Evolutionary conservation across 2,113 vertebrate species (phyloP), one percentile per base, ranked within the genome.

Genomic region (Himantopus leucocephalus): DNA sequence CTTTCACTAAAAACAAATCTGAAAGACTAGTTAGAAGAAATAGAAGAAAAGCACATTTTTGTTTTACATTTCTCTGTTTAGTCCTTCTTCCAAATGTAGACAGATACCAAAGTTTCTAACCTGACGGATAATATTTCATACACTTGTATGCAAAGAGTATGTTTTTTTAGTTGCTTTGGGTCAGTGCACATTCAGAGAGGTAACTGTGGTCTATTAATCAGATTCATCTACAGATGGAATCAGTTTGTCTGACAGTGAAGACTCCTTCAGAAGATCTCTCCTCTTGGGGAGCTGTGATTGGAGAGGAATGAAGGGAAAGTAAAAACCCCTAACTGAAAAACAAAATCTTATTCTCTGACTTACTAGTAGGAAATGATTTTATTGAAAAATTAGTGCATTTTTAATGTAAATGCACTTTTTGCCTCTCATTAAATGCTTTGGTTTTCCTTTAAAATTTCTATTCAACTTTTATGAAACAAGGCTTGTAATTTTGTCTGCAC

Each of bases 391-490:
- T 5, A 62, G 2, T 16, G 5, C 5, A 39, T 37, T 75, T 71
- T 50, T 67, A 76, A 59, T 5, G 5, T n/a, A 43, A 92, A 62
- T 34, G 1, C 2, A 22, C 14, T 39, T 37, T 64, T 71, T 68
- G 1, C 10, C 2, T 56, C 5, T 53, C 27, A 50, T 30, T 0
- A 30, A 43, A 48, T 53, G 2, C 1, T 30, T 58, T 39, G 5
- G 0, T 58, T 84, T 60, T 75, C 16, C 39, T 58, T 37, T 52
- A 23, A 53, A 56, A 30, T 47, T 77, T 73, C 14, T 62, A 16
- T 55, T 68, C 23, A 56, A 16, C 6, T n/a, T 78, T 5, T 21
- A 12, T 41, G 41, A 88, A 81, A 53, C 3, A 15, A 24, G 11
- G 3, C 12, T 74, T 71, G 4, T 73, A 19, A 60, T 66, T 93